Evolutionary conservation across 2,888 invertebrate species (phyloP).

Genomic region (Cerastis rubricosa): DNA sequence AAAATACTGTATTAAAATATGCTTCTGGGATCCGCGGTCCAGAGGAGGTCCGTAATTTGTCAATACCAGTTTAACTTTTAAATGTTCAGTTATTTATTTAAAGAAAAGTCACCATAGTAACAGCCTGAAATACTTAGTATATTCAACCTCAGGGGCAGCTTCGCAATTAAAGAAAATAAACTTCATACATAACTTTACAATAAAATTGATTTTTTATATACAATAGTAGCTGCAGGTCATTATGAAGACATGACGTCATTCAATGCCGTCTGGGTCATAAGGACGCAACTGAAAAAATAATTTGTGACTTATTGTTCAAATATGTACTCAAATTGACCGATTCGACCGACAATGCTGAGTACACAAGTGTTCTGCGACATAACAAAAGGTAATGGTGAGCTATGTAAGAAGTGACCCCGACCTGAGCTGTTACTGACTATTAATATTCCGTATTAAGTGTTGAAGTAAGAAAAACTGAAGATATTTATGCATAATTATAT

Average conservation of each 20-base stretch:
- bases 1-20: background rate
- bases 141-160: too few relatives aligned
- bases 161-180: background rate
- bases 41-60: background rate
- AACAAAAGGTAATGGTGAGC: conserved; percentile 62
- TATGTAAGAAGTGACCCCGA: conserved; percentile 75
- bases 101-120: background rate
- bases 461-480: conserved; percentile 49
- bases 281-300: conserved; percentile 81
- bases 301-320: conserved; percentile 71
- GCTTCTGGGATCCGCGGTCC: background rate
- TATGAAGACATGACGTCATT: conserved; percentile 70
- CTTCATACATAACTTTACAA: background rate
- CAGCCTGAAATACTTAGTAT: background rate
- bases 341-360: conserved; percentile 76
- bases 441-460: conserved; percentile 57
- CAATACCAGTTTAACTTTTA: background rate
- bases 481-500: conserved; percentile 13
- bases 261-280: conserved; percentile 81
- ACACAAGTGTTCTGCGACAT: conserved; percentile 80
- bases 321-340: conserved; percentile 78
- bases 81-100: background rate
- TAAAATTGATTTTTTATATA: background rate
- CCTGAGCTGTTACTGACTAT: conserved; percentile 43
- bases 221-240: conserved; percentile 53